Conservation (phyloP, 2,113 vertebrate genomes). For the Lepus americanus region DNA sequence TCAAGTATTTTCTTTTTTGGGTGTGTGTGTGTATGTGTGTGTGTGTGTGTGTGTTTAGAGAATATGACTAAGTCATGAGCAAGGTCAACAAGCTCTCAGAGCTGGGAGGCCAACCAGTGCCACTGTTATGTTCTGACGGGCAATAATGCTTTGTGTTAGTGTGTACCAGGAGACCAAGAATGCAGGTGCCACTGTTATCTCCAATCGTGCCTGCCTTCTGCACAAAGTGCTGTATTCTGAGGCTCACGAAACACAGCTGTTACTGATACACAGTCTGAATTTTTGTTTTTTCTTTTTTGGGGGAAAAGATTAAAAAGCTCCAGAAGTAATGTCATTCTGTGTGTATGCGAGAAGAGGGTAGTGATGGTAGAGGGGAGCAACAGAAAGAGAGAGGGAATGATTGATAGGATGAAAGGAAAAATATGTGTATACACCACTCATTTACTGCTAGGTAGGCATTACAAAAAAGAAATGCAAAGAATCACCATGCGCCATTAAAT, state of each 20-base stretch:
- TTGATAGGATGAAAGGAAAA: not conserved
- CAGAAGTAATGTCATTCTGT: not conserved
- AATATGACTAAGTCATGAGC: not conserved
- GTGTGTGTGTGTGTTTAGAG: too few species aligned
- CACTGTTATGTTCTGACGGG: not conserved
- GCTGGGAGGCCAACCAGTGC: conserved; percentile 27
- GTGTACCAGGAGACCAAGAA: not conserved
- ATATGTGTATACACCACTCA: not conserved
- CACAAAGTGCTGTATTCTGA: not conserved
- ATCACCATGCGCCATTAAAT: not conserved
- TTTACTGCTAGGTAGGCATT: not conserved
- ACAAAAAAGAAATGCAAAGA: not conserved
- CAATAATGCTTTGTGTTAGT: conserved; percentile 40
- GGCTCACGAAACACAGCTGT: not conserved
- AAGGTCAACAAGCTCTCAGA: not conserved
- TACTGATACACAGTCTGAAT: not conserved
- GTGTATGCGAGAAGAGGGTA: not conserved
- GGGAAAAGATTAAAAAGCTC: not conserved
- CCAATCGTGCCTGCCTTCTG: not conserved
- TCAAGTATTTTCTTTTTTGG: not conserved
- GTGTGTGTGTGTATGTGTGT: too few species aligned
- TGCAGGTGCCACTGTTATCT: conserved; percentile 31
- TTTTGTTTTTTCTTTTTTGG: not conserved
- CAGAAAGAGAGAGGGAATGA: not conserved
- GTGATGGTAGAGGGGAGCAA: not conserved